Evolutionary conservation across 2,797 vertebrate species (phyloP).

Genomic region (Anableps anableps): DNA sequence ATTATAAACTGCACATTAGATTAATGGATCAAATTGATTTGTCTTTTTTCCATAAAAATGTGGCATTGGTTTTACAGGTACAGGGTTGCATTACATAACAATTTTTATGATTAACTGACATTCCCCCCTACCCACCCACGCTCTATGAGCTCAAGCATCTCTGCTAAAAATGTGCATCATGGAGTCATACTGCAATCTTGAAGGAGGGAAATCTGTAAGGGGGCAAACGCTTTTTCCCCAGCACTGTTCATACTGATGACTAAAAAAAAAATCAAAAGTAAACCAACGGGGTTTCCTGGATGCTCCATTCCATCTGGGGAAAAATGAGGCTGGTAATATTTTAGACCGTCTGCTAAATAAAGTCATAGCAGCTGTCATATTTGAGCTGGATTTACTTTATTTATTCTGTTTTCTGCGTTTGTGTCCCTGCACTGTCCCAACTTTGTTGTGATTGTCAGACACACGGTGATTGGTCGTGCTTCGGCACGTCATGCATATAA

Average conservation of each 20-base stretch:
- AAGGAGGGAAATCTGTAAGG: neutral
- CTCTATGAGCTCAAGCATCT: no score
- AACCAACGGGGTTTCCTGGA: constrained; percentile 11
- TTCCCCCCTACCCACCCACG: no score
- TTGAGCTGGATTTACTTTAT: constrained; percentile 25
- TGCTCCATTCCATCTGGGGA: neutral
- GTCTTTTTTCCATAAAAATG: no score
- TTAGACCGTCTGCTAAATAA: constrained; percentile 33
- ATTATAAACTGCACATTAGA: neutral
- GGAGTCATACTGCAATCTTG: no score
- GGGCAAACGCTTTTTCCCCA: neutral
- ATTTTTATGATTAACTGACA: no score
- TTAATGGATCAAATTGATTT: no score
- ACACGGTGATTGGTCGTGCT: constrained; percentile 17
- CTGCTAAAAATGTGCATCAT: no score
- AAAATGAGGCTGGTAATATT: constrained; percentile 18
- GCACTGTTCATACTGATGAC: neutral
- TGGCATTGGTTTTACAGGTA: no score
- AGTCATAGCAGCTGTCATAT: constrained; percentile 34
- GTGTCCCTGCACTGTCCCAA: constrained; percentile 5
- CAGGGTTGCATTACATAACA: neutral
- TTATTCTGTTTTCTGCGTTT: constrained; percentile 9
- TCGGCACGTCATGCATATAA: constrained; percentile 15
- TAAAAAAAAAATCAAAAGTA: neutral
- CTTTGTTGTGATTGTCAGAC: constrained; percentile 7